phyloP scores from a whole-genome alignment of 2,888 invertebrate genomes.

The Cryptocephalus primarius region DNA sequence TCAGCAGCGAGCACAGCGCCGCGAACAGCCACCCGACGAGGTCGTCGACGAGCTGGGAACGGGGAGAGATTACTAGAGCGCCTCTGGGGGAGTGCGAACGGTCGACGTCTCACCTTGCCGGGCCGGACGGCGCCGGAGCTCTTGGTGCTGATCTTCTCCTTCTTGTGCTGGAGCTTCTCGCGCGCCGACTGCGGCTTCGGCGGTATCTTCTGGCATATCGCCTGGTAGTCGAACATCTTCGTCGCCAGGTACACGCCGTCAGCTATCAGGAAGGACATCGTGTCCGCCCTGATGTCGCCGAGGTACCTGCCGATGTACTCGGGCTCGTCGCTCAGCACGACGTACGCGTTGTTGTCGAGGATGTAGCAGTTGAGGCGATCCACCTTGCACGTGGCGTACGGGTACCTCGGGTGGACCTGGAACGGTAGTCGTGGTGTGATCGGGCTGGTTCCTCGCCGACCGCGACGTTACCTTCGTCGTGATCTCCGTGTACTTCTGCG shows the following conservation, averaged over 20 bases:
- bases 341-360: slow-evolving; percentile 82
- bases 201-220: slow-evolving; percentile 57
- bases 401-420: neutral
- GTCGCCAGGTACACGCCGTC: slow-evolving; percentile 67
- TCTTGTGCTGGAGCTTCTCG: slow-evolving; percentile 8
- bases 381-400: slow-evolving; percentile 40
- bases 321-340: slow-evolving; percentile 63
- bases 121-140: neutral
- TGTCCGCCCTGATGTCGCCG: slow-evolving; percentile 58
- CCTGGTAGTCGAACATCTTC: slow-evolving; percentile 74
- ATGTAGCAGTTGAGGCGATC: slow-evolving; percentile 69
- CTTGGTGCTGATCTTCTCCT: slow-evolving; percentile 31
- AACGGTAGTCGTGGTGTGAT: no score
- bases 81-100: no score
- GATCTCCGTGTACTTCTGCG: slow-evolving; percentile 67
- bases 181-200: slow-evolving; percentile 14
- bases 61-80: no score
- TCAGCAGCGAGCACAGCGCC: no score
- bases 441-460: no score
- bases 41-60: no score
- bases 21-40: no score
- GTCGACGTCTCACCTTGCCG: no score
- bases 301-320: slow-evolving; percentile 56
- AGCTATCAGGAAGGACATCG: slow-evolving; percentile 64
- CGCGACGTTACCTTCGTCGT: slow-evolving; percentile 56